Evolutionary conservation across 2,113 vertebrate genomes (phyloP).

Genomic region (Elephas maximus): DNA sequence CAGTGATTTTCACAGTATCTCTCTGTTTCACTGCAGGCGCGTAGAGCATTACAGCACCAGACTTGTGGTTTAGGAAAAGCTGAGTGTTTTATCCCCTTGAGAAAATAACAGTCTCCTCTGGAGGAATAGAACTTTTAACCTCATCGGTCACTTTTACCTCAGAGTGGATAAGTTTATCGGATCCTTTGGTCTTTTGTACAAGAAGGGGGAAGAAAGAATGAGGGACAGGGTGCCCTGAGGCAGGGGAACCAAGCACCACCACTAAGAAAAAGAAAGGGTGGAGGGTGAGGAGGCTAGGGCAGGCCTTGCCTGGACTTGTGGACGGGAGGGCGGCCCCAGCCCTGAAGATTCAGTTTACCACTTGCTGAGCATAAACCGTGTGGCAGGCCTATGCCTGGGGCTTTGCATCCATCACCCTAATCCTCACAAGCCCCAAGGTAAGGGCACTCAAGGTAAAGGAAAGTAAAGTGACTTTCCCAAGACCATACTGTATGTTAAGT

Average conservation of each 20-base stretch:
- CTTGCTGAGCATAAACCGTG: not conserved
- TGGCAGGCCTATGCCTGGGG: not conserved
- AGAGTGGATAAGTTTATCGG: not conserved
- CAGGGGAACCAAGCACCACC: fast-evolving
- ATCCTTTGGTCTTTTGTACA: not conserved
- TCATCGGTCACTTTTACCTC: not conserved
- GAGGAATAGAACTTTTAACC: not conserved
- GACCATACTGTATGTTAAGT: not conserved
- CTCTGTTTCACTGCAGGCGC: not conserved
- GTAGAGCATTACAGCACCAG: not conserved
- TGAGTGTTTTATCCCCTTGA: not conserved
- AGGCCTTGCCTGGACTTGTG: not conserved
- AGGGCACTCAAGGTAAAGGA: not conserved
- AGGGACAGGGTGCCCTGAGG: not conserved
- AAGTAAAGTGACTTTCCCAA: not conserved
- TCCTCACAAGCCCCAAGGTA: not conserved
- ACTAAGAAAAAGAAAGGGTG: not conserved
- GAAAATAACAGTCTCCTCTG: constrained; percentile 12
- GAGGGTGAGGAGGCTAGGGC: not conserved
- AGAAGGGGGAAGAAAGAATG: not conserved
- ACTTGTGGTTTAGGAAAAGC: not conserved
- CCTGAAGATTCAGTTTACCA: not conserved
- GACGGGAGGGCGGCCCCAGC: not conserved
- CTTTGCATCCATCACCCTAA: not conserved
- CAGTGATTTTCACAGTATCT: not conserved